Conservation (phyloP, 2,797 vertebrate genomes). For the Sebastes kiyomatsui region DNA sequence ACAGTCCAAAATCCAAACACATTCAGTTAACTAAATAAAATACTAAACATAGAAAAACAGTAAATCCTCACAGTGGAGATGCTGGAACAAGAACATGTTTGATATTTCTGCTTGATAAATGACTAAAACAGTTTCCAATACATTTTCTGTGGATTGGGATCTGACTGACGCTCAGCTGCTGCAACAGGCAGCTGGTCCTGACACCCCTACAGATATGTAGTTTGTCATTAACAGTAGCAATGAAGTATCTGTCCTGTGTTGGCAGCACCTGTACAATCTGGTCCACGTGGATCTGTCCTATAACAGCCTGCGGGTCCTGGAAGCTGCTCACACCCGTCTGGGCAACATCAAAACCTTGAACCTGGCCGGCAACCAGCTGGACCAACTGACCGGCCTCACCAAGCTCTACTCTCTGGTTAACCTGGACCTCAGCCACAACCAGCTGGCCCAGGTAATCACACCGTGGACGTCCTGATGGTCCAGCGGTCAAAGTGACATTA, state of each 20-base stretch:
- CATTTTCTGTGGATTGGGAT: neutral
- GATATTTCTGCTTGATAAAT: neutral
- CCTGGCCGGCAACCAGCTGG: constrained; percentile 92
- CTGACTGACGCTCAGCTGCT: neutral
- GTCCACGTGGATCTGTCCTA: constrained; percentile 96
- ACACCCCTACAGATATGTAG: neutral
- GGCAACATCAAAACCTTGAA: constrained; percentile 97
- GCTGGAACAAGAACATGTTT: neutral
- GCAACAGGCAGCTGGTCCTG: neutral
- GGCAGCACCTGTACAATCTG: constrained; percentile 96
- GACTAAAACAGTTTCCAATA: neutral
- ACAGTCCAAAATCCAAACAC: neutral
- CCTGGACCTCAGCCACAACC: constrained; percentile 93
- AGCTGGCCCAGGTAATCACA: constrained; percentile 87
- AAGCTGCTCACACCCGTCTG: constrained; percentile 92
- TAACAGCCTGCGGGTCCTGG: constrained; percentile 88
- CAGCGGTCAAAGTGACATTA: neutral
- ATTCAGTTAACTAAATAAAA: neutral
- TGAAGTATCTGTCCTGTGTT: neutral
- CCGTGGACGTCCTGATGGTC: neutral
- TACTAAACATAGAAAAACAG: too few species aligned
- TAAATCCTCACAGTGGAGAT: neutral
- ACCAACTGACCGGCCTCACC: constrained; percentile 88
- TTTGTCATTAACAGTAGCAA: neutral
- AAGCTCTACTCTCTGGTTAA: constrained; percentile 97